Base-by-base conservation (phyloP, 2,113 vertebrate genomes). In the Albula glossodonta region DNA sequence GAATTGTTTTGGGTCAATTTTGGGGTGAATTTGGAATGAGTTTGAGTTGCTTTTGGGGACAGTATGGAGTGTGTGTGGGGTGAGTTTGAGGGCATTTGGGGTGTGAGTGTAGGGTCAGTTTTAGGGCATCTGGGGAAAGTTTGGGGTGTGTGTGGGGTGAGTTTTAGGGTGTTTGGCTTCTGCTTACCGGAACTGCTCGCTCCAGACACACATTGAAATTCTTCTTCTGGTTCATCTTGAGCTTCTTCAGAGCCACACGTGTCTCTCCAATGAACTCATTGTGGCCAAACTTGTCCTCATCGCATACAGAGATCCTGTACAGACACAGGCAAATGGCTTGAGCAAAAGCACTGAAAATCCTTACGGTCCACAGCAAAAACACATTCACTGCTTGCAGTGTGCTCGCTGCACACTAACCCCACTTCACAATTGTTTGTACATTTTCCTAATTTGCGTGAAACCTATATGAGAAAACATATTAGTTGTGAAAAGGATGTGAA, bases 201-300 rank as follows among this genome's bases (percentile, higher is more conserved):
- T 99, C 98, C 85, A 99, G 93, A 88, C 98, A 99, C 91, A 99
- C 97, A 66, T 96, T 99, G 91, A 98, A 98, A 92, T 97, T 97
- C 94, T 97, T 99, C 89, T 97, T 98, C 95, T 97, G 97, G 90
- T 97, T 98, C 60, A 96, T 90, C 91, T 99, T 99, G 90, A 99
- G 92, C 70, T 99, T 99, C 95, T 99, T 99, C 91, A 99, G 94
- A 0, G 97, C 96, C 93, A 99, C 97, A 84, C 98, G 92, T 8
- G 98, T 99, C 94, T 99, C 98, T 3, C 98, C 98, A 0, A 99
- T 99, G 56, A 99, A 99, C 88, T 99, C 98, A 2, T 99, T 99
- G 87, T 99, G 98, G 78, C 98, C 98, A 9, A 99, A 99, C 89
- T 99, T 99, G 93, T 99, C 98, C 90, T 99, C 98, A 11, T 99